Conservation (phyloP, 2,113 vertebrate species). For the Phycodurus eques region DNA sequence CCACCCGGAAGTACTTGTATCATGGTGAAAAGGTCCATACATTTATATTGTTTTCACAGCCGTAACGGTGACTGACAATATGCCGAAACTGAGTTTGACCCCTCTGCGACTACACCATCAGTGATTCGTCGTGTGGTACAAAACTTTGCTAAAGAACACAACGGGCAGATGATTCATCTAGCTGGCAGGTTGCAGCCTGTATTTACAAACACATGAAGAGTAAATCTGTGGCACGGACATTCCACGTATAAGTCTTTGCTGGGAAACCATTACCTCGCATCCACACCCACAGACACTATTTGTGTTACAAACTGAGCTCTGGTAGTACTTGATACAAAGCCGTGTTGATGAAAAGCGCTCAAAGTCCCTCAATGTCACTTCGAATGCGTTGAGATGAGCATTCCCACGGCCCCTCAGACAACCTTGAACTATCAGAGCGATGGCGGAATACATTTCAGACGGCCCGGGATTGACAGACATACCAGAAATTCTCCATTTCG, state of each 20-base stretch:
- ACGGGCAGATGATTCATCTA: slow-evolving; percentile 45
- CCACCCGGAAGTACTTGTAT: background rate
- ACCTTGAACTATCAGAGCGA: slow-evolving; percentile 50
- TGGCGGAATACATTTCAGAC: slow-evolving; percentile 38
- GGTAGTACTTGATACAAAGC: background rate
- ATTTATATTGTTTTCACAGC: background rate
- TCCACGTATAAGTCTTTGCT: slow-evolving; percentile 27
- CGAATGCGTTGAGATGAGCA: slow-evolving; percentile 21
- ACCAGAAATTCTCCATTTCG: slow-evolving; percentile 49
- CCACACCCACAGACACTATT: slow-evolving; percentile 19
- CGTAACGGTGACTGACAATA: no score
- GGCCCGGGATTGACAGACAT: slow-evolving; percentile 47
- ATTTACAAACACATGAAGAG: slow-evolving; percentile 11
- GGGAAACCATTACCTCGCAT: slow-evolving; percentile 51
- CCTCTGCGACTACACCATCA: background rate
- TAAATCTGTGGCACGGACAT: slow-evolving; percentile 34
- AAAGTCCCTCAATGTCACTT: slow-evolving; percentile 12
- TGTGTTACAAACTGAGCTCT: slow-evolving; percentile 10
- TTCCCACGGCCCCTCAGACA: slow-evolving; percentile 44
- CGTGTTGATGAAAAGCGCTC: slow-evolving; percentile 15
- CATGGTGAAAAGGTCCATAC: background rate
- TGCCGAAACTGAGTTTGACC: background rate
- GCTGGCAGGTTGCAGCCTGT: slow-evolving; percentile 53
- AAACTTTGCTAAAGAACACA: slow-evolving; percentile 25
- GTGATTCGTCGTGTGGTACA: slow-evolving; percentile 16